These are phyloP conservation scores for Corynorhinus townsendii DNA, from an alignment of 2,113 vertebrate species.

Conservation along the genomic window DNA sequence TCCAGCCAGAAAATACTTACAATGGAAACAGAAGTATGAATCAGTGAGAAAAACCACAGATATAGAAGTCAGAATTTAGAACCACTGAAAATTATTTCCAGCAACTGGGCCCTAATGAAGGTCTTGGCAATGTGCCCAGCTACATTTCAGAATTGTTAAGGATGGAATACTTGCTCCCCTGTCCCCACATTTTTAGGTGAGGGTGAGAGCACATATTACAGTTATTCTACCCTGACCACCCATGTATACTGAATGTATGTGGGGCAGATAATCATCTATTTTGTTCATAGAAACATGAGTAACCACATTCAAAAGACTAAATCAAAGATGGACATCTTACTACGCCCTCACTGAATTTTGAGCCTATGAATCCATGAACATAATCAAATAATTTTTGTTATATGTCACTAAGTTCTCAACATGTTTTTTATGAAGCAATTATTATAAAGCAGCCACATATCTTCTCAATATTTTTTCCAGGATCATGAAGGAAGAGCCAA, in stretches of 20 bases:
- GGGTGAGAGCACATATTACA: background rate
- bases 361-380: background rate
- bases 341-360: background rate
- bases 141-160: background rate
- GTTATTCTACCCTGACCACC: background rate
- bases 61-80: background rate
- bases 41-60: background rate
- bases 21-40: background rate
- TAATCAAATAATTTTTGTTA: background rate
- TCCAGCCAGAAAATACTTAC: background rate
- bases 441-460: background rate
- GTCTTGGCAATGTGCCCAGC: background rate
- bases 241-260: background rate
- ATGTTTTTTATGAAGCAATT: background rate
- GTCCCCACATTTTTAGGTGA: rapidly evolving
- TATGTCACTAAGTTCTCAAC: background rate
- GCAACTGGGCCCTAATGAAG: background rate
- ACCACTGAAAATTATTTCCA: background rate
- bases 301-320: background rate
- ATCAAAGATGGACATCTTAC: background rate
- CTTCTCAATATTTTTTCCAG: background rate
- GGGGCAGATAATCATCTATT: background rate
- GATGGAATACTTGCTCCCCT: background rate
- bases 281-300: background rate
- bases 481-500: background rate